Base-by-base conservation (phyloP, 2,888 invertebrate species). In the Stenchaetothrips biformis region DNA sequence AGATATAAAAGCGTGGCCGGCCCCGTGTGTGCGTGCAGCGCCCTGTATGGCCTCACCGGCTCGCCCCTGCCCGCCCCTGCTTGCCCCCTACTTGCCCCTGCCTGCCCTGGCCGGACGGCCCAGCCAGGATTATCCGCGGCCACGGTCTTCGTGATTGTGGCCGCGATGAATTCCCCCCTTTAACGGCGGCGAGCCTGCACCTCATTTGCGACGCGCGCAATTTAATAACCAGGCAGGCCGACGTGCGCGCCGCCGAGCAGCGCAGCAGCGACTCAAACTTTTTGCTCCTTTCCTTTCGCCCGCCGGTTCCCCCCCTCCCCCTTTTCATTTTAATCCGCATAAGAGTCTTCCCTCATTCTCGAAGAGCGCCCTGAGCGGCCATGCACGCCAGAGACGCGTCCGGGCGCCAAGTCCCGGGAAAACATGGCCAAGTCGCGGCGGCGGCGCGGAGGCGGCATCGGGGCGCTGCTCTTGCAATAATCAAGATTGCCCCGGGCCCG, bases 401-500 rank as follows among this genome's bases (percentile, higher is more conserved):
- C 67, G 67, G 21, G 67, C 21, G 67, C 37, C 37, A 37, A 37
- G 67, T 8, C 11, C 21, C 67, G 25, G 25, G 25, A 11, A 21
- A 67, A n/a, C 67, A 67, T 9, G 67, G n/a, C 67, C 67, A 67
- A 21, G 21, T n/a, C 53, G 16, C 3, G 16, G 13, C 59, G 16
- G 13, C 59, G 59, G 59, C 59, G 4, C 13, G 59, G 18, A 9
- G 53, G 53, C 53, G 53, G 53, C 13, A 37, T 16, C 53, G 13
- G 16, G 53, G 67, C 25, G 67, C 67, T 53, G 37, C 37, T 37
- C 37, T 37, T 37, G 67, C 67, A 74, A 74, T 74, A 74, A 74
- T 74, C 67, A 25, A 74, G 67, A 74, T 74, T 74, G 67, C 67
- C 67, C 67, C 25, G 21, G 67, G 67, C 67, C 21, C 25, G 25